Evolutionary conservation across 2,888 invertebrate genomes (phyloP).

Genomic region (Nineta flava): DNA sequence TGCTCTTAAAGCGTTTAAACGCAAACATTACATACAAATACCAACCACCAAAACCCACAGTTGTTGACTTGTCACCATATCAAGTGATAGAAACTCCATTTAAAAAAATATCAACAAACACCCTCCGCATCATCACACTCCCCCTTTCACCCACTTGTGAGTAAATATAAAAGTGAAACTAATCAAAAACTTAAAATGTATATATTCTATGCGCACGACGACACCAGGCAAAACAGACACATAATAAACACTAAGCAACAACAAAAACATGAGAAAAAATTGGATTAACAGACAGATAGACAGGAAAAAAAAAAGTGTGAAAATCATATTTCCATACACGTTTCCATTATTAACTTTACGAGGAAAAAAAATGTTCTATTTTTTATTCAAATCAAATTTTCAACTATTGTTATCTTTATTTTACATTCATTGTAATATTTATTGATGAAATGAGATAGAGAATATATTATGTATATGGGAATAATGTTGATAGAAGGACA

Average conservation of each 20-base stretch:
- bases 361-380: constrained; percentile 24
- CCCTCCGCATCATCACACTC: no score
- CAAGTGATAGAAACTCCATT: no score
- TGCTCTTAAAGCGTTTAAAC: no score
- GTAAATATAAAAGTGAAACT: no score
- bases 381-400: constrained; percentile 29
- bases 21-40: no score
- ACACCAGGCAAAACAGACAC: constrained; percentile 3
- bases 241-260: not conserved
- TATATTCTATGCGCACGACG: no score
- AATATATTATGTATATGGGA: not conserved
- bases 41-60: no score
- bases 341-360: constrained; percentile 31
- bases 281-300: not conserved
- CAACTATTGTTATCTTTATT: not conserved
- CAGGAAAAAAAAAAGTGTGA: not conserved
- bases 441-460: not conserved
- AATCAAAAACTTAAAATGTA: no score
- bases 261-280: constrained; percentile 2
- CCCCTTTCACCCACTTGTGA: no score
- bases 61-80: no score
- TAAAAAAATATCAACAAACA: no score
- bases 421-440: not conserved
- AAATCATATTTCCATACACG: constrained; percentile 31
- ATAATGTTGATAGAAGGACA: not conserved